These are phyloP conservation scores for Amiota minor DNA, from an alignment of 2,888 invertebrate species.

Conservation along the genomic window DNA sequence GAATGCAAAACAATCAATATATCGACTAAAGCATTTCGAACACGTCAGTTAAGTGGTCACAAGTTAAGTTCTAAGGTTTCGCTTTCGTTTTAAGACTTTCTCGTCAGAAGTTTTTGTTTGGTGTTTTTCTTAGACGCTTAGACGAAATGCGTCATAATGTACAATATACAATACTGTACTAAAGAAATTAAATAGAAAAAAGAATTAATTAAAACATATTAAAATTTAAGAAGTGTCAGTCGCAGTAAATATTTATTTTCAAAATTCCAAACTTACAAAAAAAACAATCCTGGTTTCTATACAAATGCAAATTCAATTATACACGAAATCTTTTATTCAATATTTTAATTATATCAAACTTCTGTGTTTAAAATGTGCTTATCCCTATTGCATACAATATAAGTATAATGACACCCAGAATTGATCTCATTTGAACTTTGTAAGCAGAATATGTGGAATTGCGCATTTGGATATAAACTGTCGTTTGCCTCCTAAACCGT, in stretches of 20 bases:
- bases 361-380: too few relatives aligned
- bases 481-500: constrained; percentile 39
- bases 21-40: constrained; percentile 48
- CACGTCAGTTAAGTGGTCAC: constrained; percentile 42
- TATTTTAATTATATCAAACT: too few relatives aligned
- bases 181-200: background rate
- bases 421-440: constrained; percentile 15
- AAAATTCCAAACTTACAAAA: too few relatives aligned
- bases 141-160: constrained; percentile 18
- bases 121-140: too few relatives aligned
- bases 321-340: too few relatives aligned
- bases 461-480: background rate
- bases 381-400: too few relatives aligned
- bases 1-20: constrained; percentile 42
- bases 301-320: too few relatives aligned
- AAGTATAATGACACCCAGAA: background rate
- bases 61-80: constrained; percentile 47
- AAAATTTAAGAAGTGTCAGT: background rate
- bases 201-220: background rate
- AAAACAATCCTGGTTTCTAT: too few relatives aligned
- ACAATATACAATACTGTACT: background rate
- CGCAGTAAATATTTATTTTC: too few relatives aligned
- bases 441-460: background rate
- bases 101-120: too few relatives aligned
- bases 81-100: background rate